Conservation (phyloP, 2,888 invertebrate species). For the Tenthredo distinguenda region DNA sequence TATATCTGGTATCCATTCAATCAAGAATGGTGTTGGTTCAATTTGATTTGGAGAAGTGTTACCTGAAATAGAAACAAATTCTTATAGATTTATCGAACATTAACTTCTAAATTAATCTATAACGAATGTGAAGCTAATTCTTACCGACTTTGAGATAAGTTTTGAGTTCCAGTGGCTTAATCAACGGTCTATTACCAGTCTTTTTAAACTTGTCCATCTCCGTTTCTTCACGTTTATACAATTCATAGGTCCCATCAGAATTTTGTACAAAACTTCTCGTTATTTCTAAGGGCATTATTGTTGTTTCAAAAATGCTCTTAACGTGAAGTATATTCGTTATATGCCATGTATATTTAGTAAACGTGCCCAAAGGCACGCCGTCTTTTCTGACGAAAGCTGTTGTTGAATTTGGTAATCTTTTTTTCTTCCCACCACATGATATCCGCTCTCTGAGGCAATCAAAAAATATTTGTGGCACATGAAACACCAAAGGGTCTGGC, state of each 20-base stretch:
- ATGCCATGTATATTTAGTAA: constrained; percentile 86
- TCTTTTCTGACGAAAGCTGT: constrained; percentile 82
- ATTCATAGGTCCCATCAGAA: constrained; percentile 81
- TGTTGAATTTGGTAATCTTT: constrained; percentile 84
- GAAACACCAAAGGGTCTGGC: constrained; percentile 85
- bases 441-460: constrained; percentile 87
- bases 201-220: constrained; percentile 75
- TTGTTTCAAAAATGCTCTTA: constrained; percentile 87
- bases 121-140: constrained; percentile 61
- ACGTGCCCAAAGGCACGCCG: constrained; percentile 83
- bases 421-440: constrained; percentile 82
- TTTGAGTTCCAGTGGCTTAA: constrained; percentile 82
- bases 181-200: constrained; percentile 76
- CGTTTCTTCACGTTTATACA: constrained; percentile 76
- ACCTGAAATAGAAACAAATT: constrained; percentile 72
- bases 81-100: not conserved
- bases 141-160: constrained; percentile 84
- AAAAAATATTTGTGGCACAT: constrained; percentile 86
- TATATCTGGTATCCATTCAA: constrained; percentile 89
- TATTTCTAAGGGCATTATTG: constrained; percentile 82
- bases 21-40: constrained; percentile 84
- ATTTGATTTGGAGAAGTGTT: constrained; percentile 80
- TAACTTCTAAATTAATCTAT: not conserved
- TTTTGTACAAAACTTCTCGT: constrained; percentile 84
- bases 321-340: constrained; percentile 86